Percentiles rank a stretch among this genome's conserved stretches.
Evolutionary conservation across 2,888 invertebrate species (phyloP).

Genomic region (Anagyrus pseudococci): DNA sequence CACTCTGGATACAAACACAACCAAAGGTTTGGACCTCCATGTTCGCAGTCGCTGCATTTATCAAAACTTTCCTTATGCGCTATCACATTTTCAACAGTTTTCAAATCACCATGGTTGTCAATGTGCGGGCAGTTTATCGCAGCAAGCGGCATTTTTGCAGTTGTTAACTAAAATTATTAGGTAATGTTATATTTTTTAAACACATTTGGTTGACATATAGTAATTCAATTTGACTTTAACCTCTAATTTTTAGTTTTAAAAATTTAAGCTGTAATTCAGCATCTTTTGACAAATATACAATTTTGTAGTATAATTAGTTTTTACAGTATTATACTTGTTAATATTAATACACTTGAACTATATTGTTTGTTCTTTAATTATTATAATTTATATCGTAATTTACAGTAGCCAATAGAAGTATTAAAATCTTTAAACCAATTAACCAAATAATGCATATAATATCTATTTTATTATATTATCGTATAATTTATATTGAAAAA

Average conservation of each 20-base stretch:
- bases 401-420: no score
- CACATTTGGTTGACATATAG: no score
- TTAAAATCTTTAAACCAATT: no score
- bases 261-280: background rate
- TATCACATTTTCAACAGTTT: constrained; percentile 52
- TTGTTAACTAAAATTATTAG: constrained; percentile 9
- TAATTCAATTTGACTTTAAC: no score
- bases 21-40: constrained; percentile 82
- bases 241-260: background rate
- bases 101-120: constrained; percentile 51
- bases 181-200: background rate
- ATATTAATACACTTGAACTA: no score
- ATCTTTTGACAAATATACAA: background rate
- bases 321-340: background rate
- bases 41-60: constrained; percentile 76
- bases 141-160: constrained; percentile 52
- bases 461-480: no score
- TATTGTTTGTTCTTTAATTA: no score
- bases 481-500: background rate
- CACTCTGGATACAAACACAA: constrained; percentile 83
- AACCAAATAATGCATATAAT: no score
- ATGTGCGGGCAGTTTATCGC: constrained; percentile 56
- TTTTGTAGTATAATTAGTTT: background rate
- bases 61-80: constrained; percentile 50
- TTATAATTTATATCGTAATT: no score